phyloP scores from a whole-genome alignment of 2,113 vertebrate genomes.

The Sminthopsis crassicaudata region DNA sequence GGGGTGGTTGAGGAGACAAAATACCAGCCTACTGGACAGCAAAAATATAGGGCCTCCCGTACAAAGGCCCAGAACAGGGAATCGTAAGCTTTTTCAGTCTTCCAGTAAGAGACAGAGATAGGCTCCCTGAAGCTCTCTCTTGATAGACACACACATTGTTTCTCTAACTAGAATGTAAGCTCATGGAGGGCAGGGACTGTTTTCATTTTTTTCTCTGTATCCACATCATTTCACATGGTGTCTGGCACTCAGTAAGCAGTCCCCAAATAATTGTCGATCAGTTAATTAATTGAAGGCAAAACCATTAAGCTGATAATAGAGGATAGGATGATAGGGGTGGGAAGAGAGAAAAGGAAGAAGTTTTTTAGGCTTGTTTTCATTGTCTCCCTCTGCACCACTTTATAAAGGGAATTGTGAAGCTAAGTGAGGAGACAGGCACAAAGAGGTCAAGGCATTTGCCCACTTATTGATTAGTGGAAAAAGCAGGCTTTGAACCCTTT shows the following conservation, averaged over 20 bases:
- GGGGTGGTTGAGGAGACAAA: not conserved
- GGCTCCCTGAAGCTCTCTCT: not conserved
- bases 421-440: slow-evolving; percentile 1
- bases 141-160: not conserved
- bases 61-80: not conserved
- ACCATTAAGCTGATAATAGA: not conserved
- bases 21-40: not conserved
- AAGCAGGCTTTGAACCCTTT: not conserved
- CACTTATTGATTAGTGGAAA: not conserved
- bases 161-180: not conserved
- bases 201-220: not conserved
- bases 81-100: not conserved
- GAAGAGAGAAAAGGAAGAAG: not conserved
- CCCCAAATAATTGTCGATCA: not conserved
- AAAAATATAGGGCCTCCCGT: not conserved
- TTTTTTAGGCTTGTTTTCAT: slow-evolving; percentile 1
- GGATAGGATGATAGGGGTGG: not conserved
- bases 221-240: not conserved
- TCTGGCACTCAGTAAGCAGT: not conserved
- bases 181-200: not conserved
- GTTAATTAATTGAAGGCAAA: not conserved
- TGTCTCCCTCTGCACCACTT: slow-evolving; percentile 4
- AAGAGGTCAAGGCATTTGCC: not conserved
- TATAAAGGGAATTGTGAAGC: not conserved
- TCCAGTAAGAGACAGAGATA: not conserved